Evolutionary conservation across 2,113 vertebrate species (phyloP).

Genomic region (Lophotis ruficrista): DNA sequence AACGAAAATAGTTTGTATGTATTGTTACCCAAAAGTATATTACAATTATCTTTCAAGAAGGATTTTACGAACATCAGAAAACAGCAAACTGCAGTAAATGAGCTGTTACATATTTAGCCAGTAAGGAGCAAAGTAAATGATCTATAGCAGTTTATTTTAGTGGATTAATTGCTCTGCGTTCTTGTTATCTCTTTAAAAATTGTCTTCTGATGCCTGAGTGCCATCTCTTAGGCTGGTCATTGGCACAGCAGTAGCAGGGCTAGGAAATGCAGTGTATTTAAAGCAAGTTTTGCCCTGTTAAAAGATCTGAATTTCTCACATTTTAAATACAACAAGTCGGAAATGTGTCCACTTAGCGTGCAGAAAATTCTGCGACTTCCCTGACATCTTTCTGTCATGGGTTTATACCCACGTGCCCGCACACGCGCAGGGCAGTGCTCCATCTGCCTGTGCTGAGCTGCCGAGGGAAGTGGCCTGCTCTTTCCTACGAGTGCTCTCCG

Average conservation of each 20-base stretch:
- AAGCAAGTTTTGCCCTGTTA: not conserved
- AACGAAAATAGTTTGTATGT: not conserved
- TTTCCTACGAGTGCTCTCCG: not conserved
- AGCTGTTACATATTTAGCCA: not conserved
- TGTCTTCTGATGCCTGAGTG: not conserved
- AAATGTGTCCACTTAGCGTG: no score
- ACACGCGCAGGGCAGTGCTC: accelerated
- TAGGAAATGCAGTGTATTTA: not conserved
- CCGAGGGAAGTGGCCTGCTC: not conserved
- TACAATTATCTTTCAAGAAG: not conserved
- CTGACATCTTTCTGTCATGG: accelerated
- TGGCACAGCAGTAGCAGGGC: not conserved
- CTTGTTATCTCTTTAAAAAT: not conserved
- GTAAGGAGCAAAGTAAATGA: not conserved
- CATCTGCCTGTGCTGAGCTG: not conserved
- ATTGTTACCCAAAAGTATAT: not conserved
- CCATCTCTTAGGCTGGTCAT: not conserved
- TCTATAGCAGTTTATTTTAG: not conserved
- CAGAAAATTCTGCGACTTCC: not conserved
- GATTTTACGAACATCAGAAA: not conserved
- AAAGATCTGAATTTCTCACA: not conserved
- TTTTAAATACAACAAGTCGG: not conserved
- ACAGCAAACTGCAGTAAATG: not conserved
- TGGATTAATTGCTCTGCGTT: not conserved
- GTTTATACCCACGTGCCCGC: accelerated